Conservation (phyloP, 2,888 invertebrate genomes). For the Cephonodes hylas region DNA sequence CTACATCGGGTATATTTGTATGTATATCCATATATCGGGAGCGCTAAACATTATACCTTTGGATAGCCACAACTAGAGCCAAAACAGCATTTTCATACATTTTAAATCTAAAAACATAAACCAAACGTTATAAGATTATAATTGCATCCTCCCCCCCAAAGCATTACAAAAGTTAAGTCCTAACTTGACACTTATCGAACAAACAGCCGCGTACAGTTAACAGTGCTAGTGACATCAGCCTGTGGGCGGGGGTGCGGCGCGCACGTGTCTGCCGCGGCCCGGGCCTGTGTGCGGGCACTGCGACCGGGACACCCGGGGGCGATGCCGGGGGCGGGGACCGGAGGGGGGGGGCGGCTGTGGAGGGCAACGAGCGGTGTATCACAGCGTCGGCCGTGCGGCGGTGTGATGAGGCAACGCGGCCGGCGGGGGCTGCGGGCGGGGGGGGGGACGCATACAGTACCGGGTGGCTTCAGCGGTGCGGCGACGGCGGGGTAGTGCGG, state of each 20-base stretch:
- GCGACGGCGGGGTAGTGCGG: slow-evolving; percentile 17
- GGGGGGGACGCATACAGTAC: slow-evolving; percentile 78
- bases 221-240: slow-evolving; percentile 27
- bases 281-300: slow-evolving; percentile 25
- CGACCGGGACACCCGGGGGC: slow-evolving; percentile 15
- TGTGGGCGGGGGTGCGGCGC: slow-evolving; percentile 49
- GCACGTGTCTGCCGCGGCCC: slow-evolving; percentile 49
- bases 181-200: not conserved
- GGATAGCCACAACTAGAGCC: too few species aligned
- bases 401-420: slow-evolving; percentile 48
- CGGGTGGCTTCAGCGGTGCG: slow-evolving; percentile 79
- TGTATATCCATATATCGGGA: too few species aligned
- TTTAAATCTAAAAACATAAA: not conserved
- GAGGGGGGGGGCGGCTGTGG: slow-evolving; percentile 41
- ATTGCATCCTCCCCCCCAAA: not conserved
- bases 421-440: slow-evolving; percentile 13
- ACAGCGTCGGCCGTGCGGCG: slow-evolving; percentile 20
- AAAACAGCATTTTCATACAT: too few species aligned
- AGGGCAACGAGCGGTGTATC: too few species aligned
- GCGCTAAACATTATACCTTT: too few species aligned
- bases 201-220: slow-evolving; percentile 14
- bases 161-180: not conserved
- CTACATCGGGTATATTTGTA: too few species aligned
- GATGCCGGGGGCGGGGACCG: too few species aligned
- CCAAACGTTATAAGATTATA: not conserved